A percentile compares a stretch with the other conserved stretches of the same genome.
phyloP scores from a whole-genome alignment of 1,140 invertebrate species.

The Gryon sp. region DNA sequence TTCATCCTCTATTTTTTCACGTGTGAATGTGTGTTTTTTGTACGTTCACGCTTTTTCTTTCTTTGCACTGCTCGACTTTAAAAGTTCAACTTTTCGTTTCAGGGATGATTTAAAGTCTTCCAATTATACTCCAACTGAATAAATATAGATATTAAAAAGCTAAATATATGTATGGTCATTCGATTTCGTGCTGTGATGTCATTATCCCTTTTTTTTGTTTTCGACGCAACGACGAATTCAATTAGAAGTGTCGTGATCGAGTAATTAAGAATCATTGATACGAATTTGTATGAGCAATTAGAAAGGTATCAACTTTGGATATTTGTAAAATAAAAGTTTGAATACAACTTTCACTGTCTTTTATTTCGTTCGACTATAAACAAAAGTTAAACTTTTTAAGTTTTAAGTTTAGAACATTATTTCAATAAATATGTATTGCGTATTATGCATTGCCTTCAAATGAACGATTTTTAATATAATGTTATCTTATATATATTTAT shows the following conservation, averaged over 20 bases:
- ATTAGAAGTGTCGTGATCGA: conserved; percentile 52
- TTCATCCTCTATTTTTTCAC: conserved; percentile 33
- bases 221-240: conserved; percentile 53
- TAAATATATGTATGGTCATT: conserved; percentile 60
- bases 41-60: conserved; percentile 44
- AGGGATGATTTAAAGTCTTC: conserved; percentile 65
- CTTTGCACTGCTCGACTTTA: conserved; percentile 59
- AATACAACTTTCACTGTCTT: conserved; percentile 56
- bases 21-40: conserved; percentile 58
- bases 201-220: conserved; percentile 58
- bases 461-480: conserved; percentile 1
- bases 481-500: no score
- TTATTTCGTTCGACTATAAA: conserved; percentile 39
- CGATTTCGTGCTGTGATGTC: conserved; percentile 58
- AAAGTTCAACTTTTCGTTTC: conserved; percentile 65
- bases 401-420: conserved; percentile 43
- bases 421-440: conserved; percentile 53
- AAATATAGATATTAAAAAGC: conserved; percentile 60
- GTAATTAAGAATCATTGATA: conserved; percentile 50
- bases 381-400: conserved; percentile 3
- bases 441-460: conserved; percentile 61
- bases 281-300: conserved; percentile 52
- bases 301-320: conserved; percentile 42
- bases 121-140: conserved; percentile 65
- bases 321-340: conserved; percentile 62